Evolutionary conservation across 2,888 invertebrate species (phyloP).

Genomic region (Acrobasis suavella): DNA sequence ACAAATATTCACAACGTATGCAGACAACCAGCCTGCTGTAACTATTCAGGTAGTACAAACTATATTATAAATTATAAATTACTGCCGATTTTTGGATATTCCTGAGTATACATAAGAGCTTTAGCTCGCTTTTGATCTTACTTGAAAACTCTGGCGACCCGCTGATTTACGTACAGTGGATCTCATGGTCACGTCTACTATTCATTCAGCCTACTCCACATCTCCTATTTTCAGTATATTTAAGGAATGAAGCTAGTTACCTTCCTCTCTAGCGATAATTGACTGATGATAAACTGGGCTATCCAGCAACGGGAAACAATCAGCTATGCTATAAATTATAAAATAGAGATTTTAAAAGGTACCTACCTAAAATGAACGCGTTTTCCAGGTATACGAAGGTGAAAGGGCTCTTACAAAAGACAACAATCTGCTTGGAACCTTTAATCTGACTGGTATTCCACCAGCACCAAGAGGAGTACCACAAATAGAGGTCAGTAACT

Average conservation of each 20-base stretch:
- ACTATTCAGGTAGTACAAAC: constrained; percentile 85
- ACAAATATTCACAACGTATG: constrained; percentile 93
- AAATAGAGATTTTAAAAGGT: background rate
- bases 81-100: no score
- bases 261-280: no score
- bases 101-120: no score
- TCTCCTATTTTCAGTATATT: no score
- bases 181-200: no score
- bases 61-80: no score
- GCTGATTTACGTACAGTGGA: no score
- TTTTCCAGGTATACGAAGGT: constrained; percentile 88
- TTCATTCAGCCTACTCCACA: no score
- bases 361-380: background rate
- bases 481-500: constrained; percentile 83
- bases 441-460: constrained; percentile 91
- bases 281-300: no score
- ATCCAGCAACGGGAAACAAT: no score
- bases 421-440: constrained; percentile 92
- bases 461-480: constrained; percentile 92
- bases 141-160: background rate
- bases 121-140: no score
- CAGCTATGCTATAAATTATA: background rate
- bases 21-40: constrained; percentile 95
- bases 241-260: no score
- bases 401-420: constrained; percentile 95